Conservation (phyloP, 2,113 vertebrate genomes). For the Pan paniscus region DNA sequence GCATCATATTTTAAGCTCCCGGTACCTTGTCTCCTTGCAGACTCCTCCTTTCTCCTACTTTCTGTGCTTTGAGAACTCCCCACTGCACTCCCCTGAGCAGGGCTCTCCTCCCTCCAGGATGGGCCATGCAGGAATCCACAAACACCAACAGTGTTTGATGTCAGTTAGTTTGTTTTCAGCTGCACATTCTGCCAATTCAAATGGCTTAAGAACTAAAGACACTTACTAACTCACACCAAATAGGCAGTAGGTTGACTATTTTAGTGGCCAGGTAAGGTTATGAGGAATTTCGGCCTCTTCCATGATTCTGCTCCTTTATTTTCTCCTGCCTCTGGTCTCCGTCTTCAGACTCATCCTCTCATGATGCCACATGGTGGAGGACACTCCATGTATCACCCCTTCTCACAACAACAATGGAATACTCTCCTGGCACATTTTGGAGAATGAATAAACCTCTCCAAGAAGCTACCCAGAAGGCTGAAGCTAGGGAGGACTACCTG, state of each 20-base stretch:
- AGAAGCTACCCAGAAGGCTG: accelerated
- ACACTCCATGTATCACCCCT: too few relatives aligned
- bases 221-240: neutral
- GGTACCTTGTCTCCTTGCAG: neutral
- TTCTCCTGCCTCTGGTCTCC: neutral
- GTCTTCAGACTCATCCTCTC: neutral
- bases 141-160: accelerated
- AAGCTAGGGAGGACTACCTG: accelerated
- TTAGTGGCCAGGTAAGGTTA: neutral
- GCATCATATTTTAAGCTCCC: accelerated
- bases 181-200: neutral
- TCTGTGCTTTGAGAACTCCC: neutral
- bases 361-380: too few relatives aligned
- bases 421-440: neutral
- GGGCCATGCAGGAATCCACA: accelerated
- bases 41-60: neutral
- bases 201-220: neutral
- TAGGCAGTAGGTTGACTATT: neutral
- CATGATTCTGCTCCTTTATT: neutral
- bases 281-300: neutral
- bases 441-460: neutral
- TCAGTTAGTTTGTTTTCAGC: neutral
- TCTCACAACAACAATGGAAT: neutral
- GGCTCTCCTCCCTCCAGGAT: neutral
- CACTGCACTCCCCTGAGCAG: accelerated